Percentiles rank a stretch among this genome's conserved stretches.
Evolutionary conservation across 2,113 vertebrate species (phyloP).

Genomic region (Procapra przewalskii): DNA sequence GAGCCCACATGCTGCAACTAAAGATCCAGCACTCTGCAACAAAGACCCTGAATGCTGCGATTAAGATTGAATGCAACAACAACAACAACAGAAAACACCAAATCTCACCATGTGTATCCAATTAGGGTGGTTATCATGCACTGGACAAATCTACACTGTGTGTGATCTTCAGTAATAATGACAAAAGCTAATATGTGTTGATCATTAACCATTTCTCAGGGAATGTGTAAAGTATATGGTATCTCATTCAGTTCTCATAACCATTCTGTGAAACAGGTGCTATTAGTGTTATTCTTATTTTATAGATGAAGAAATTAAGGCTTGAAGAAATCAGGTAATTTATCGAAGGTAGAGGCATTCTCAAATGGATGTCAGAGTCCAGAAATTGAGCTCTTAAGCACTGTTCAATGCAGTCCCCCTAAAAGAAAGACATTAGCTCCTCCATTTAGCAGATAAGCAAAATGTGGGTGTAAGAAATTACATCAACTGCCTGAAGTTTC

Average conservation of each 20-base stretch:
- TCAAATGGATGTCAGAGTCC: neutral
- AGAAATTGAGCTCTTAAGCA: neutral
- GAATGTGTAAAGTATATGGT: no score
- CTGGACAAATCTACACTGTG: no score
- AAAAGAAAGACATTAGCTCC: neutral
- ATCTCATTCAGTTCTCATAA: neutral
- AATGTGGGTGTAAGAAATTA: neutral
- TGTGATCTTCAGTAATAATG: neutral
- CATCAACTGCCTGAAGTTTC: neutral
- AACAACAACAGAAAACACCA: neutral
- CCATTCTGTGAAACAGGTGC: neutral
- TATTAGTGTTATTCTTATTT: neutral
- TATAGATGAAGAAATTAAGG: neutral
- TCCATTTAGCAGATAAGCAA: neutral
- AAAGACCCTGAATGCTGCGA: neutral
- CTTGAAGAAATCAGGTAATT: neutral
- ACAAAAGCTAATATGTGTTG: neutral
- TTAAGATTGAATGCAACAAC: neutral
- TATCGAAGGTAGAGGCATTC: neutral
- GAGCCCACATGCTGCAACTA: neutral
- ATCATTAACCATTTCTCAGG: neutral
- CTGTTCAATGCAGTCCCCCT: neutral
- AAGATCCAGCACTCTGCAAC: neutral
- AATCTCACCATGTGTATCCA: neutral
- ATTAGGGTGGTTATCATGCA: neutral